Evolutionary conservation across 2,888 invertebrate genomes (phyloP), one percentile per base, ranked within the genome.

Genomic region (Mesorhabditis belari): DNA sequence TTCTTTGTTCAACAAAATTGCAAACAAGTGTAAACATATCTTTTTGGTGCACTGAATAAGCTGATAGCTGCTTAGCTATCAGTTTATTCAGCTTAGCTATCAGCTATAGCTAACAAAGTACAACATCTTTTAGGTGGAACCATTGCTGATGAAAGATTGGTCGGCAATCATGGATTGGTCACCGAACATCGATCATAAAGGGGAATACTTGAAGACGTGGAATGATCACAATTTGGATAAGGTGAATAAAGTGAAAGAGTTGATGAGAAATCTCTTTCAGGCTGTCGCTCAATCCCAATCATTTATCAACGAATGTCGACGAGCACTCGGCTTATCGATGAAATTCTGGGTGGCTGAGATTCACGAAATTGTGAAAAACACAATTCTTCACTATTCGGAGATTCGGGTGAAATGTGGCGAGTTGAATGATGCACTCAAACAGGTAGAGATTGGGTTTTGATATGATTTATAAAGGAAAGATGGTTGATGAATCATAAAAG

Each of bases 331-430:
- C 1, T 65, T 80, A n/a, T 75, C 79, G 28, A 81, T 80, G 80
- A 80, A 80, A 58, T 80, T 80, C 71, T 80, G 80, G 80, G 80
- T 80, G 29, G 80, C 80, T 5, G 80, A 80, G 58, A 80, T 80
- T 23, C 80, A 80, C 64, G 80, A 80, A 59, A 81, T 81, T 58
- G 80, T 80, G 59, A 80, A 80, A 62, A 78, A 80, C 62, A 80
- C 80, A 17, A 80, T 80, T 51, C 66, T 80, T 12, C 77, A 81
- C 64, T 80, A 80, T 67, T 75, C 80, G 17, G 80, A 81, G 63
- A 74, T 80, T 27, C 70, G 80, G 5, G 72, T 74, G 19, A 80
- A 80, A 58, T 77, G 80, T 51, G 74, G 75, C 12, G 80, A 81
- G 57, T 66, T 80, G 21, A 81, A 81, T 62, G 80, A 81, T 57